phyloP scores from a whole-genome alignment of 2,113 vertebrate genomes.

The Pogonocichla stellata region DNA sequence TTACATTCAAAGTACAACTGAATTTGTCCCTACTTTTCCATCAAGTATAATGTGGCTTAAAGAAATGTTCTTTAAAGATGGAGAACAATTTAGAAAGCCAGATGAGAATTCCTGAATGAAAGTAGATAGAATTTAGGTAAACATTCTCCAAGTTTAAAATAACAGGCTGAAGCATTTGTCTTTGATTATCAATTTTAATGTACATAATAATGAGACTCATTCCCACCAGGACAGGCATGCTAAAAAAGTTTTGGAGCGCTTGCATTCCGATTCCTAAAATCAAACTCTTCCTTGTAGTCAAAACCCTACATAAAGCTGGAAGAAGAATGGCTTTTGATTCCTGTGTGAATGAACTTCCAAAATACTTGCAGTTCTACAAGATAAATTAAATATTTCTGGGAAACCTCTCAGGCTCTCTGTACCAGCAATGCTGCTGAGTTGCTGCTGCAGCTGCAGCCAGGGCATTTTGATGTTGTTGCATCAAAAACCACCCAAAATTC shows the following conservation, averaged over 20 bases:
- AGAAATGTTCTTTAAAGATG: background rate
- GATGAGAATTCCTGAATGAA: constrained; percentile 1
- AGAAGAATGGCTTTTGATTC: background rate
- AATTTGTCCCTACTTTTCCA: constrained; percentile 53
- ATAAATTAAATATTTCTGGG: background rate
- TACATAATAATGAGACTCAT: background rate
- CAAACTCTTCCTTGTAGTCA: background rate
- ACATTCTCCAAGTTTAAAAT: constrained; percentile 30
- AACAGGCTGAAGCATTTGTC: background rate
- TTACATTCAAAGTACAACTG: constrained; percentile 39
- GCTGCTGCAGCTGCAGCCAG: background rate
- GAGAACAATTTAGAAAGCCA: background rate
- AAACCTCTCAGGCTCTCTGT: background rate
- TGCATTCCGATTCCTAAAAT: background rate
- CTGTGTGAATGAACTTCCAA: background rate
- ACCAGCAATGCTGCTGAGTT: background rate
- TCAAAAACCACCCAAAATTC: background rate
- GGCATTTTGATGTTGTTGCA: background rate
- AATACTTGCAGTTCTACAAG: background rate
- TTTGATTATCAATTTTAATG: constrained; percentile 34
- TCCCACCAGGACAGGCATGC: background rate
- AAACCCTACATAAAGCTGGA: background rate
- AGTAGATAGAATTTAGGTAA: constrained; percentile 11
- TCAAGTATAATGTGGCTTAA: constrained; percentile 8
- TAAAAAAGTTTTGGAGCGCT: background rate